A percentile compares a stretch with the other conserved stretches of the same genome.
phyloP scores from a whole-genome alignment of 2,113 vertebrate species.

The Ifrita kowaldi region DNA sequence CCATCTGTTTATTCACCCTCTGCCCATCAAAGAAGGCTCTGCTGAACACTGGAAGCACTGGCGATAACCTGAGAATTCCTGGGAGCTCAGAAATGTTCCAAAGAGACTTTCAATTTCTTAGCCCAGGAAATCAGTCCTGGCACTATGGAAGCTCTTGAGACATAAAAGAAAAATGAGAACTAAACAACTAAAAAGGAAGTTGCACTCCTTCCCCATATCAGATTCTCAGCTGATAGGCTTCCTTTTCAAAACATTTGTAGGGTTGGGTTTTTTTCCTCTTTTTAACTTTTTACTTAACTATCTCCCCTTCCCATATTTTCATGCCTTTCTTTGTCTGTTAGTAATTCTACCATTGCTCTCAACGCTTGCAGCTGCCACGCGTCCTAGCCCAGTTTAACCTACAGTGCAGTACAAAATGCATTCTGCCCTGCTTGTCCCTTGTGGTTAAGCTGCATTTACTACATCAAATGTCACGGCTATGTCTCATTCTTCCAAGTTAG shows the following conservation, averaged over 20 bases:
- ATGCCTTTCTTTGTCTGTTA: background rate
- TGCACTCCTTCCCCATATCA: background rate
- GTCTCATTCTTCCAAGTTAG: background rate
- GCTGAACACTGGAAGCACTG: background rate
- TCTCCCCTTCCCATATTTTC: background rate
- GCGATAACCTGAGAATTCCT: background rate
- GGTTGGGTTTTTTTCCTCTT: background rate
- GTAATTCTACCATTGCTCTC: background rate
- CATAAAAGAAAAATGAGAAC: conserved; percentile 4
- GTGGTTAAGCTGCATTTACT: background rate
- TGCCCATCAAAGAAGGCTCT: background rate
- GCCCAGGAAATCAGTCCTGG: background rate
- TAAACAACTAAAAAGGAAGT: conserved; percentile 11
- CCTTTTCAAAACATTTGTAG: background rate
- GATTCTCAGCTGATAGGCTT: background rate
- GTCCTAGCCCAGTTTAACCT: background rate
- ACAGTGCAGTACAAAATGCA: background rate
- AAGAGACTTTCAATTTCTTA: background rate
- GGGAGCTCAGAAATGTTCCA: background rate
- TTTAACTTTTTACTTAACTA: background rate
- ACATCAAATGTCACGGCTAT: background rate
- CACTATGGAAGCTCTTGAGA: background rate
- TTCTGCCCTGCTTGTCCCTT: background rate
- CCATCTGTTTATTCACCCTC: background rate
- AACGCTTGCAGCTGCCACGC: background rate